Conservation (phyloP, 2,113 vertebrate species). For the Actinemys pallida region DNA sequence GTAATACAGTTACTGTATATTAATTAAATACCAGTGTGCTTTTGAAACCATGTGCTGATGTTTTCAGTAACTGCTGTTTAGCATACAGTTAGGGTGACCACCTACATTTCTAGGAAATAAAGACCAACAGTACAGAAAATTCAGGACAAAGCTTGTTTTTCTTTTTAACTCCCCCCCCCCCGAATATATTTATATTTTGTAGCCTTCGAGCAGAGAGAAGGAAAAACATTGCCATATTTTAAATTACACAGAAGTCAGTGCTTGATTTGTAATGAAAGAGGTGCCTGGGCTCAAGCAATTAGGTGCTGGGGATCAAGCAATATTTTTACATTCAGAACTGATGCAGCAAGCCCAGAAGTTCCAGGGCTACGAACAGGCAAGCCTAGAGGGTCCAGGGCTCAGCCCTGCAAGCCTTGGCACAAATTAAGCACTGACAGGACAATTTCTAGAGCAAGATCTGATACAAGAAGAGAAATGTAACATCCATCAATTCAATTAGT, state of each 20-base stretch:
- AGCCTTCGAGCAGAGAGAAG: background rate
- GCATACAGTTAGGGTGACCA: background rate
- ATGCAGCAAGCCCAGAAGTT: no score
- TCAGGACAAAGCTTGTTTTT: background rate
- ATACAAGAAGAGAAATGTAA: background rate
- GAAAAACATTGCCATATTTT: background rate
- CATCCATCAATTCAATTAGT: background rate
- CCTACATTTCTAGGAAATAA: constrained; percentile 30
- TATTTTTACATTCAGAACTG: no score
- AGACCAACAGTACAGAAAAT: background rate
- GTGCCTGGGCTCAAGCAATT: no score
- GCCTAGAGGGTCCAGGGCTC: no score
- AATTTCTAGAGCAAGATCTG: constrained; percentile 10
- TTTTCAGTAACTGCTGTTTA: constrained; percentile 55
- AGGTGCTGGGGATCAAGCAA: no score
- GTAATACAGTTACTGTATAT: constrained; percentile 54
- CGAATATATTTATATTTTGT: background rate
- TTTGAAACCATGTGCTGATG: constrained; percentile 64
- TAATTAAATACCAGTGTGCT: constrained; percentile 57
- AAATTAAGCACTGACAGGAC: no score
- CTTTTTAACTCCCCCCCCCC: background rate
- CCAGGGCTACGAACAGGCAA: no score
- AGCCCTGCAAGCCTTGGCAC: no score
- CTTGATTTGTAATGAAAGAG: no score
- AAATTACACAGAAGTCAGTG: background rate